Percentiles rank a stretch among this genome's conserved stretches.
Evolutionary conservation across 2,113 vertebrate genomes (phyloP).

Genomic region (Phalacrocorax aristotelis): DNA sequence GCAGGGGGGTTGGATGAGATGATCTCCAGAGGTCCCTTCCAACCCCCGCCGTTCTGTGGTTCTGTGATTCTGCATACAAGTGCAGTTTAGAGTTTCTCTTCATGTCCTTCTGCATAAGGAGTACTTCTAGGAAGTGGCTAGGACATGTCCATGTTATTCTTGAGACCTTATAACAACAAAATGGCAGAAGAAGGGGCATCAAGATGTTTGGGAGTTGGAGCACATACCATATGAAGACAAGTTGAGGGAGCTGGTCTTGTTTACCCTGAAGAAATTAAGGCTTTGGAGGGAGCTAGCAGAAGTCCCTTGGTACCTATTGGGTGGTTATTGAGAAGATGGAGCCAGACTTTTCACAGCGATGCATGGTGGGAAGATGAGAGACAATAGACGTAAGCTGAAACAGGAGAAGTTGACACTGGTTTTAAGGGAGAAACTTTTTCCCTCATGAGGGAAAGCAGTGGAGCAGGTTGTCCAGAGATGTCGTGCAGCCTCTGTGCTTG

Average conservation of each 20-base stretch:
- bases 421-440: neutral
- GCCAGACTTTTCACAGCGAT: neutral
- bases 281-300: neutral
- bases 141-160: neutral
- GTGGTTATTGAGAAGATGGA: neutral
- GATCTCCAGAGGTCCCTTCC: too few species aligned
- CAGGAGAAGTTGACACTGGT: neutral
- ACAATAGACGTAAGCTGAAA: neutral
- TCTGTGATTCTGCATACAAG: neutral
- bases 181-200: neutral
- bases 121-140: neutral
- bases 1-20: too few species aligned
- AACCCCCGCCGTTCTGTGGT: too few species aligned
- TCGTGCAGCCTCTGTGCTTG: neutral
- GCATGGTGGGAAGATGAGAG: neutral
- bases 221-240: neutral
- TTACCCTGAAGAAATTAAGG: neutral
- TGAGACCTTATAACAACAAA: neutral
- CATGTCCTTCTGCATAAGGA: neutral
- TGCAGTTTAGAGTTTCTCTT: neutral
- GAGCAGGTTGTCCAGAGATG: neutral
- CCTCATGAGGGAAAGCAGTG: neutral
- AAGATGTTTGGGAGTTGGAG: neutral
- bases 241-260: neutral
- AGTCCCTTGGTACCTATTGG: neutral